Conservation (phyloP, 1,140 invertebrate genomes). For the Cyclina sinensis region DNA sequence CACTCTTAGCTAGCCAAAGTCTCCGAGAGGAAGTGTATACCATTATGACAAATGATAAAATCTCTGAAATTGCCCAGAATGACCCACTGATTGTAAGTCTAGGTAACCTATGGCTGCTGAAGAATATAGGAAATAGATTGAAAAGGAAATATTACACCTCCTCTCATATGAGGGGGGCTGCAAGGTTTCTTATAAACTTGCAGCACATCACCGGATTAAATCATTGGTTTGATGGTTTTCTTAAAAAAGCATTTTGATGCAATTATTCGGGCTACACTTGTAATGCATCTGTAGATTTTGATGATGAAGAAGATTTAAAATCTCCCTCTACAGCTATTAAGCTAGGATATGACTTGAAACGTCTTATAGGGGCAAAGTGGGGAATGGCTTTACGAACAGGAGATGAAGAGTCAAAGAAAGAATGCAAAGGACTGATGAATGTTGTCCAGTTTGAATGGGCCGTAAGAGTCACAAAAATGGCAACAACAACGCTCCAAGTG, state of each 20-base stretch:
- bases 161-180: constrained; percentile 41
- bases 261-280: too few relatives aligned
- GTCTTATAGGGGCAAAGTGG: constrained; percentile 9
- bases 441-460: neutral
- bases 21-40: constrained; percentile 49
- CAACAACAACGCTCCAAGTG: neutral
- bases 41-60: constrained; percentile 51
- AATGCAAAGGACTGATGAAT: neutral
- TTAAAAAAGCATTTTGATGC: too few relatives aligned
- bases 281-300: too few relatives aligned
- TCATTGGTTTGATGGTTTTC: too few relatives aligned
- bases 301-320: constrained; percentile 38
- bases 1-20: constrained; percentile 14
- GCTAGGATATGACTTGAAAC: constrained; percentile 45
- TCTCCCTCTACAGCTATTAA: constrained; percentile 29
- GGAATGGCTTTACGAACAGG: constrained; percentile 13
- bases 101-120: constrained; percentile 60
- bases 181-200: neutral
- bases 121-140: constrained; percentile 47
- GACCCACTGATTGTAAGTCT: constrained; percentile 52
- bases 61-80: constrained; percentile 6
- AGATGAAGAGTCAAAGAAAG: neutral
- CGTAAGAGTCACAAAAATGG: neutral
- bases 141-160: constrained; percentile 59
- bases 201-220: neutral